These are phyloP conservation scores for Zeus faber DNA, from an alignment of 2,113 vertebrate species.

Conservation along the genomic window DNA sequence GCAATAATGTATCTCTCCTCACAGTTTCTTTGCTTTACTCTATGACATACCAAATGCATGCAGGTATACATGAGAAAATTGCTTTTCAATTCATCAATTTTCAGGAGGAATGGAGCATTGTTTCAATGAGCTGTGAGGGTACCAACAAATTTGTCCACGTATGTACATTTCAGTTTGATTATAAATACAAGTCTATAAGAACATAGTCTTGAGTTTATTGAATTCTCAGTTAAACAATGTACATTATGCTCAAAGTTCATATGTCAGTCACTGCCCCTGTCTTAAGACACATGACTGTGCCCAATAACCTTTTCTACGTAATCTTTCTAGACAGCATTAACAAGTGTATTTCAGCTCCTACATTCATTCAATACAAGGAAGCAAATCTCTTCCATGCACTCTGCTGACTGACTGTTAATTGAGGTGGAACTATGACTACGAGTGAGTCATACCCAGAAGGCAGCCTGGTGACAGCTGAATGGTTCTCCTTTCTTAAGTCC, in stretches of 20 bases:
- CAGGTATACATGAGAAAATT: too few relatives aligned
- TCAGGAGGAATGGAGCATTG: too few relatives aligned
- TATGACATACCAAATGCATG: too few relatives aligned
- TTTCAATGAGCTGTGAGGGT: too few relatives aligned
- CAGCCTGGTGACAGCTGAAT: slow-evolving; percentile 34
- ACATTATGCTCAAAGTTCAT: slow-evolving; percentile 3
- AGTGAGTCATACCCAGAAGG: slow-evolving; percentile 41
- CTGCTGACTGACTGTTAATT: slow-evolving; percentile 31
- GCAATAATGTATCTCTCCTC: too few relatives aligned
- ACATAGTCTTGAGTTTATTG: too few relatives aligned
- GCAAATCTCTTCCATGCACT: slow-evolving; percentile 11
- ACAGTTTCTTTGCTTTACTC: too few relatives aligned
- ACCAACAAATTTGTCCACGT: too few relatives aligned
- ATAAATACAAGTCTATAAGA: too few relatives aligned
- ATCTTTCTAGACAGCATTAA: slow-evolving; percentile 14
- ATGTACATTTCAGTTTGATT: too few relatives aligned
- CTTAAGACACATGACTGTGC: background rate
- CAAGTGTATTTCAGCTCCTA: slow-evolving; percentile 5
- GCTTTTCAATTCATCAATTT: too few relatives aligned
- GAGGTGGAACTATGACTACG: slow-evolving; percentile 31
- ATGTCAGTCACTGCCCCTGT: background rate
- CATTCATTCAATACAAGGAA: slow-evolving; percentile 31
- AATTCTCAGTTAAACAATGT: background rate
- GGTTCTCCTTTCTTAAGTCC: slow-evolving; percentile 28
- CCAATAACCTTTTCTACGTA: background rate